A percentile compares a stretch with the other conserved stretches of the same genome.
phyloP scores from a whole-genome alignment of 1,140 invertebrate species.

The Mamestra configurata region DNA sequence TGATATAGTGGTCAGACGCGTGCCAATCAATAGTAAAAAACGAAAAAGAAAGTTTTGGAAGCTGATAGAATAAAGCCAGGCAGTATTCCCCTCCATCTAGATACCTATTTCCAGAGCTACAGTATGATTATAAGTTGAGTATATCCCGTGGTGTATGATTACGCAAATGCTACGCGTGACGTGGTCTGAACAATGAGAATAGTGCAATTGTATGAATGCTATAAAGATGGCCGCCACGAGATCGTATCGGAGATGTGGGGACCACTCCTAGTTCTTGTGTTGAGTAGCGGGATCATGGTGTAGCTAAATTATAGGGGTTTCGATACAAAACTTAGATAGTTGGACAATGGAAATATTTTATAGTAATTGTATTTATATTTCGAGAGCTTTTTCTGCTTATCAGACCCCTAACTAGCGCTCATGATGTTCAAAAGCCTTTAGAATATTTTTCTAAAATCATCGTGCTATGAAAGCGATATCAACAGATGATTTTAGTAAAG shows the following conservation, averaged over 20 bases:
- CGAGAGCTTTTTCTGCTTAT: neutral
- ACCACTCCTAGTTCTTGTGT: constrained; percentile 24
- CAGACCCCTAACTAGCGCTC: neutral
- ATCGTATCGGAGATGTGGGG: constrained; percentile 6
- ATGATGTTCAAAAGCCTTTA: no score
- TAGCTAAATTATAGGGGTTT: neutral
- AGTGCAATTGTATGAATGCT: constrained; percentile 22
- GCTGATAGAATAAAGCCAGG: no score
- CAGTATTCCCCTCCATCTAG: neutral
- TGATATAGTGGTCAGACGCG: no score
- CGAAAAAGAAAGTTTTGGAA: no score
- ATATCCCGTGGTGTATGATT: constrained; percentile 21
- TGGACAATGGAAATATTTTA: neutral
- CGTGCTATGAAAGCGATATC: no score
- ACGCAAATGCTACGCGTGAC: constrained; percentile 40
- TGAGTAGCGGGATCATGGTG: neutral
- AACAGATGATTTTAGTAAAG: no score
- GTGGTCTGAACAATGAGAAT: constrained; percentile 12
- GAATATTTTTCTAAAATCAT: no score
- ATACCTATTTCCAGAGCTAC: neutral
- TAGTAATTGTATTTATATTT: neutral
- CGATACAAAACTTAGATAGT: neutral
- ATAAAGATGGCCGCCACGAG: neutral
- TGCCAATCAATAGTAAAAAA: no score
- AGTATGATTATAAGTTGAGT: constrained; percentile 12